Base-by-base conservation (phyloP, 1,140 invertebrate genomes). In the Monochamus saltuarius region DNA sequence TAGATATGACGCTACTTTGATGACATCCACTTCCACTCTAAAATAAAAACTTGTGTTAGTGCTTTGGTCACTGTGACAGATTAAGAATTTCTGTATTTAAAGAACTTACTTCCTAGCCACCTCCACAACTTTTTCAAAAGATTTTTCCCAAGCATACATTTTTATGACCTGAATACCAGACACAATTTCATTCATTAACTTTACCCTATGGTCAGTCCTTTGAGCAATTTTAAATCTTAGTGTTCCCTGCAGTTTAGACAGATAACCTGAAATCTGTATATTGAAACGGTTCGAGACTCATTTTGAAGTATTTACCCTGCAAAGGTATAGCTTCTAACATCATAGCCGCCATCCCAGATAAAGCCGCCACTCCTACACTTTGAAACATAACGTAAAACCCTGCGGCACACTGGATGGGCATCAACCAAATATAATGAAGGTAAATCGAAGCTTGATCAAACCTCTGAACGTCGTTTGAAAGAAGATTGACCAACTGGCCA, bases 131-230 rank as follows among this genome's bases (percentile, higher is more conserved):
- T 29, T 29, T 43, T 84, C 80, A 74, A 95, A 94, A 39, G 86
- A 81, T 68, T 89, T 85, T 73, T 94, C 93, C 92, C 92, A 95
- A 0, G 88, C 88, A 77, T 93, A 92, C 85, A 95, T 90, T 82
- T 95, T 95, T 62, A 95, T 89, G 13, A 91, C 80, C 75, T 87
- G 64, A 35, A 81, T 80, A n/a, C 77, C 78, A 19, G 65, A 64
- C 8, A 87, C 79, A 37, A 73, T 64, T 73, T 88, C 86, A 68
- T 81, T 84, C 81, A 87, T 86, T 13, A 85, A 64, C 47, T 81
- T 75, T n/a, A 88, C 80, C 56, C 86, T 69, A 62, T 83, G 76
- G 71, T 87, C 86, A 0, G 85, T 87, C 11, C 76, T 62, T n/a
- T 58, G 49, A 0, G 82, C 81, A 4, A 78, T 84, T 52, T 75